These are phyloP conservation scores for Sesamia inferens DNA, from an alignment of 2,888 invertebrate species.

Conservation along the genomic window DNA sequence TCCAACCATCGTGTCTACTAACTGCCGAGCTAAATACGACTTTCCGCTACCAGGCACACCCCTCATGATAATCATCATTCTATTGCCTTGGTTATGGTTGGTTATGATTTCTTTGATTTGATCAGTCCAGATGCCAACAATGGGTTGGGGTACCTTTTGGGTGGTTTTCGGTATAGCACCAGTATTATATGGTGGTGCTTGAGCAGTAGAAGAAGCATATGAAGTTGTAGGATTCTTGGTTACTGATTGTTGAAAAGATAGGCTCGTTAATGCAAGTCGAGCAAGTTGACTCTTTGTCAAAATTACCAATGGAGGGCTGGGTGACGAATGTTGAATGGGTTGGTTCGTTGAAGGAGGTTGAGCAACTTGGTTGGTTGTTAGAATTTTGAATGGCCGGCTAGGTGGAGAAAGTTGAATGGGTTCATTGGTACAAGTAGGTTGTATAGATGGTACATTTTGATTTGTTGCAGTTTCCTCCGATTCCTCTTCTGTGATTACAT, in stretches of 20 bases:
- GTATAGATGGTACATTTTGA: conserved; percentile 20
- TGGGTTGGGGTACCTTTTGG: conserved; percentile 39
- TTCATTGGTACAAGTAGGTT: too few species aligned
- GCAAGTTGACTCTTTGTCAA: neutral
- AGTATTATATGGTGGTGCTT: conserved; percentile 28
- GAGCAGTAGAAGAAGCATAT: conserved; percentile 45
- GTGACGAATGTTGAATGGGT: conserved; percentile 12
- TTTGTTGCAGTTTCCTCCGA: conserved; percentile 1
- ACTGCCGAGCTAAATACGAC: conserved; percentile 91
- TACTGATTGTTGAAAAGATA: neutral
- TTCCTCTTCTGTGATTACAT: conserved; percentile 34
- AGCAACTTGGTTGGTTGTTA: neutral
- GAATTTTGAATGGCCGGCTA: too few species aligned
- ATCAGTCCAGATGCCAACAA: conserved; percentile 67
- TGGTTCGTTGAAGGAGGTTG: neutral
- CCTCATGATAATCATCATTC: conserved; percentile 93
- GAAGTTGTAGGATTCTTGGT: conserved; percentile 23
- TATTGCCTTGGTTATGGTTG: conserved; percentile 85
- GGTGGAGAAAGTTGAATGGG: neutral
- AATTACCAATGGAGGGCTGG: conserved; percentile 5
- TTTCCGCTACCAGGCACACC: conserved; percentile 97
- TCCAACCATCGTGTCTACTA: conserved; percentile 82
- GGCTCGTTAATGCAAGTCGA: conserved; percentile 2
- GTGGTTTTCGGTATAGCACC: conserved; percentile 51
- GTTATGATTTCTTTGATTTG: conserved; percentile 74